These are phyloP conservation scores for Hyles lineata DNA, from an alignment of 2,888 invertebrate genomes.

Conservation along the genomic window DNA sequence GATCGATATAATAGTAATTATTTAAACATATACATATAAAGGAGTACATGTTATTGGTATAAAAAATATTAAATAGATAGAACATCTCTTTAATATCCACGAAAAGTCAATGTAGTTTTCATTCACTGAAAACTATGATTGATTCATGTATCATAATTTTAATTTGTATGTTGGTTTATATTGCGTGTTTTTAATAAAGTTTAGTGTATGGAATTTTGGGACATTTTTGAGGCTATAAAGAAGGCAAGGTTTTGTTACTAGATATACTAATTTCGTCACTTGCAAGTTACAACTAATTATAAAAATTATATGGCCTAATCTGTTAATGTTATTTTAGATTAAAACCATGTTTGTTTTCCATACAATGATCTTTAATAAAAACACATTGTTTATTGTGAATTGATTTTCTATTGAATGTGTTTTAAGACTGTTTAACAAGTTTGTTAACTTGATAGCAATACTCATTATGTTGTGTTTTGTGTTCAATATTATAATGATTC, in stretches of 20 bases:
- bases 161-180: conserved; percentile 41
- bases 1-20: conserved; percentile 29
- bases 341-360: background rate
- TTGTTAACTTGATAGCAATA: conserved; percentile 51
- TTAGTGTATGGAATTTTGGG: background rate
- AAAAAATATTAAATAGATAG: conserved; percentile 7
- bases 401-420: conserved; percentile 48
- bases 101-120: conserved; percentile 73
- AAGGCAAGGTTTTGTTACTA: background rate
- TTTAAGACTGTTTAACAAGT: conserved; percentile 58
- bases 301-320: conserved; percentile 7
- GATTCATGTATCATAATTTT: conserved; percentile 50
- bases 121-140: conserved; percentile 72
- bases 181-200: conserved; percentile 24
- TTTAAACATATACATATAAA: conserved; percentile 8
- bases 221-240: background rate
- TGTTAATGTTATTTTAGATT: background rate
- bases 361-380: conserved; percentile 22
- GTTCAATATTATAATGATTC: conserved; percentile 26
- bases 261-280: background rate
- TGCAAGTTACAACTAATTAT: background rate
- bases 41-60: conserved; percentile 20
- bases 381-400: conserved; percentile 40
- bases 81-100: conserved; percentile 11
- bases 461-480: conserved; percentile 40